phyloP scores from a whole-genome alignment of 2,888 invertebrate genomes.

The Xanthostigma xanthostigma region DNA sequence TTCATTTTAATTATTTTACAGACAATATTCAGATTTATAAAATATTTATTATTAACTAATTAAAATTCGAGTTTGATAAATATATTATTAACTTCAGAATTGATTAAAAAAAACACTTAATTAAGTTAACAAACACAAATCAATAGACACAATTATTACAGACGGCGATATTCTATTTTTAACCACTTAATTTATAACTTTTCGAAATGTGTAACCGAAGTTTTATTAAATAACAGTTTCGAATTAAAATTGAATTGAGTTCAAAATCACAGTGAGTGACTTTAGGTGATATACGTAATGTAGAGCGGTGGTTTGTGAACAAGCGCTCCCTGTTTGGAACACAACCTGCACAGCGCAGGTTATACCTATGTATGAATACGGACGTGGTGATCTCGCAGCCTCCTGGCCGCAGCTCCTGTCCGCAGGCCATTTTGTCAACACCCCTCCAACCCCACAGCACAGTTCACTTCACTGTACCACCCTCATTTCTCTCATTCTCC shows the following conservation, averaged over 20 bases:
- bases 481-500: no score
- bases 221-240: background rate
- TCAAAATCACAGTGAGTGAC: background rate
- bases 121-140: background rate
- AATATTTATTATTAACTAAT: background rate
- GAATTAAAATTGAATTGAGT: background rate
- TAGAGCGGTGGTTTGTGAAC: background rate
- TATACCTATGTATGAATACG: background rate
- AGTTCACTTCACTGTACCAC: constrained; percentile 17
- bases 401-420: constrained; percentile 29
- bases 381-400: constrained; percentile 22
- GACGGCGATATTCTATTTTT: background rate
- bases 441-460: constrained; percentile 26
- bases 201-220: background rate
- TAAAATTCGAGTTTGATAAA: background rate
- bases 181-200: background rate
- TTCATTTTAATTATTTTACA: background rate
- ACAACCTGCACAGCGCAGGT: background rate
- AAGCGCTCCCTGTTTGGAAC: background rate
- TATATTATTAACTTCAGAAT: no score
- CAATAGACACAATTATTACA: background rate
- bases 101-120: no score
- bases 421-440: constrained; percentile 47
- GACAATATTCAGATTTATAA: background rate
- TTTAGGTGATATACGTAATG: background rate